Conservation (phyloP, 2,113 vertebrate species). For the Equus przewalskii region DNA sequence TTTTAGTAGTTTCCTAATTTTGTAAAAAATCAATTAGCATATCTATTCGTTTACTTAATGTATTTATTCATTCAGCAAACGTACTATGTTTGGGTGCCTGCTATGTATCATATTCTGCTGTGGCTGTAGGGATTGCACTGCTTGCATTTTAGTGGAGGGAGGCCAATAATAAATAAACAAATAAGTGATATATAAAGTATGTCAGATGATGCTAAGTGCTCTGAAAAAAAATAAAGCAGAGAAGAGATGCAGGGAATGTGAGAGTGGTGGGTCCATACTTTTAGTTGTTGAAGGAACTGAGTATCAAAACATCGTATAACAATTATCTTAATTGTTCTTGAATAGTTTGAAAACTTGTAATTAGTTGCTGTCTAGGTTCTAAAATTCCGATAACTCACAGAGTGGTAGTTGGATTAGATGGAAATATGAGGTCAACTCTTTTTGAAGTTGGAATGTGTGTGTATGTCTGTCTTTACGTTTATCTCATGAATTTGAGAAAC, state of each 20-base stretch:
- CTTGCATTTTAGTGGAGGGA: neutral
- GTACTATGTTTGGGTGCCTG: neutral
- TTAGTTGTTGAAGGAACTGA: neutral
- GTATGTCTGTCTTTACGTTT: neutral
- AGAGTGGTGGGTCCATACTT: neutral
- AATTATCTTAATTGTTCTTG: neutral
- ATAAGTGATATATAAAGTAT: neutral
- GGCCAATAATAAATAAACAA: neutral
- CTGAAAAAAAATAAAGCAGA: neutral
- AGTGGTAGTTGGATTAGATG: neutral
- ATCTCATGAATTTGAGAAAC: neutral
- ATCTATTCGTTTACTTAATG: neutral
- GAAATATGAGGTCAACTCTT: neutral
- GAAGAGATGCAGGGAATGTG: neutral
- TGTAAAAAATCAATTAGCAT: neutral
- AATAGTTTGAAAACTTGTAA: conserved; percentile 16
- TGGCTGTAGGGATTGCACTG: neutral
- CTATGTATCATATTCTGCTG: neutral
- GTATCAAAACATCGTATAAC: neutral
- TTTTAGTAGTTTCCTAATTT: conserved; percentile 15
- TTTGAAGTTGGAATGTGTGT: neutral
- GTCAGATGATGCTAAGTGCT: neutral
- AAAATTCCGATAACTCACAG: neutral
- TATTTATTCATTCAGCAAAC: neutral
- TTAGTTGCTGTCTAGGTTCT: neutral